Percentiles rank a stretch among this genome's conserved stretches.
Evolutionary conservation across 1,140 invertebrate genomes (phyloP).

Genomic region (Linepithema humile): DNA sequence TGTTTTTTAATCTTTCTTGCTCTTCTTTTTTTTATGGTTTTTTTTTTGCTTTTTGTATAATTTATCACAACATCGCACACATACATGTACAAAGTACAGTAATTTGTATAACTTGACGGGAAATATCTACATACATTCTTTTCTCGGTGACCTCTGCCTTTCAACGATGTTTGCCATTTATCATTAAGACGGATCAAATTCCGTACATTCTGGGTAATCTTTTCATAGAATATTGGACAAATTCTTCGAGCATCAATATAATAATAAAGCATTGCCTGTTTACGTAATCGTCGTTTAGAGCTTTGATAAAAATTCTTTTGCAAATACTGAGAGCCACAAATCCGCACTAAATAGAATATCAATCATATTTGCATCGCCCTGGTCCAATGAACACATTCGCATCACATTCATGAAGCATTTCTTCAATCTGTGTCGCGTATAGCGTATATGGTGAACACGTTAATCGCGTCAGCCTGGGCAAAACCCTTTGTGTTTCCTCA

Average conservation of each 20-base stretch:
- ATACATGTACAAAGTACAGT: neutral
- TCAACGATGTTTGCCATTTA: neutral
- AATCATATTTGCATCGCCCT: neutral
- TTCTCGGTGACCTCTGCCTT: neutral
- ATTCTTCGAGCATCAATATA: neutral
- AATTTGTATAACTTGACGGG: neutral
- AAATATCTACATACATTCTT: neutral
- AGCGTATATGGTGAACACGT: neutral
- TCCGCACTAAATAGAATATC: neutral
- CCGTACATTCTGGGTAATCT: neutral
- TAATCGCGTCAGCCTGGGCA: slow-evolving; percentile 17
- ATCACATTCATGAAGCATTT: neutral
- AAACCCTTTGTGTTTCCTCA: slow-evolving; percentile 39
- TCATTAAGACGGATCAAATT: neutral
- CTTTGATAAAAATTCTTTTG: neutral
- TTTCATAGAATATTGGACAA: neutral
- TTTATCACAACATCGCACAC: neutral
- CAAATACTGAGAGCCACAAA: neutral
- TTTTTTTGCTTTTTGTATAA: neutral
- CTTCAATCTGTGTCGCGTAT: neutral
- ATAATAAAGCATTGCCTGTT: neutral
- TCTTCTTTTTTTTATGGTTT: neutral
- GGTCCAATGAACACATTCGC: slow-evolving; percentile 15
- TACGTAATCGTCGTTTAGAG: neutral
- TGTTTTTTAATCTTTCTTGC: neutral